phyloP scores from a whole-genome alignment of 1,140 invertebrate genomes.

The Rhyacophila brunnea region DNA sequence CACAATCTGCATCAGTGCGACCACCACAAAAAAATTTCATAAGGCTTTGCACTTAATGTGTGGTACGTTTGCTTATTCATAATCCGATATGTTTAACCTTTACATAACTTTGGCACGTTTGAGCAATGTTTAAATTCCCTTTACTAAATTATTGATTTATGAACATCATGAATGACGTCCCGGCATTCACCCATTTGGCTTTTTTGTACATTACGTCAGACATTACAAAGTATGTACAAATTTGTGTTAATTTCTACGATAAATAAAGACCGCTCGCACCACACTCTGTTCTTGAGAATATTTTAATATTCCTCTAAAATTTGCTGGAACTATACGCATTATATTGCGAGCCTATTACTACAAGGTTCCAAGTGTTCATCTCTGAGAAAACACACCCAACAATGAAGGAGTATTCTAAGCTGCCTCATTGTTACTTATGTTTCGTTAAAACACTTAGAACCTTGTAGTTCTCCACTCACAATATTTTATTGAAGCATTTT shows the following conservation, averaged over 20 bases:
- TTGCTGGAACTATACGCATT: too few relatives aligned
- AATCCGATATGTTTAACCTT: constrained; percentile 29
- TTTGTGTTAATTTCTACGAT: constrained; percentile 22
- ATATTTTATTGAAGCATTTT: constrained; percentile 5
- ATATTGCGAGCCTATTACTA: too few relatives aligned
- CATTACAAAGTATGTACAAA: constrained; percentile 28
- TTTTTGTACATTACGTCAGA: constrained; percentile 22
- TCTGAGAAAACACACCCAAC: too few relatives aligned
- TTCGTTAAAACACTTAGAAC: too few relatives aligned
- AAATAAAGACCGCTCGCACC: too few relatives aligned
- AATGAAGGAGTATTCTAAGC: too few relatives aligned
- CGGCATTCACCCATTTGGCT: constrained; percentile 25
- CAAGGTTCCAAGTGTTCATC: too few relatives aligned
- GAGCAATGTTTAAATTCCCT: constrained; percentile 24
- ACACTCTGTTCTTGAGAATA: too few relatives aligned
- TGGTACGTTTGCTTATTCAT: constrained; percentile 34
- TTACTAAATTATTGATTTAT: constrained; percentile 25
- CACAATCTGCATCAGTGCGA: constrained; percentile 30
- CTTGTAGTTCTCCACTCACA: too few relatives aligned
- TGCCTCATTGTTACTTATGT: too few relatives aligned
- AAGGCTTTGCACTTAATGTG: constrained; percentile 35
- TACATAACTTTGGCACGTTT: constrained; percentile 27
- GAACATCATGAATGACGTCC: constrained; percentile 16
- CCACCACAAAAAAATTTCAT: constrained; percentile 23
- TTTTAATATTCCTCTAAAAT: too few relatives aligned